phyloP scores from a whole-genome alignment of 2,113 vertebrate species.

The Oncorhynchus masou region DNA sequence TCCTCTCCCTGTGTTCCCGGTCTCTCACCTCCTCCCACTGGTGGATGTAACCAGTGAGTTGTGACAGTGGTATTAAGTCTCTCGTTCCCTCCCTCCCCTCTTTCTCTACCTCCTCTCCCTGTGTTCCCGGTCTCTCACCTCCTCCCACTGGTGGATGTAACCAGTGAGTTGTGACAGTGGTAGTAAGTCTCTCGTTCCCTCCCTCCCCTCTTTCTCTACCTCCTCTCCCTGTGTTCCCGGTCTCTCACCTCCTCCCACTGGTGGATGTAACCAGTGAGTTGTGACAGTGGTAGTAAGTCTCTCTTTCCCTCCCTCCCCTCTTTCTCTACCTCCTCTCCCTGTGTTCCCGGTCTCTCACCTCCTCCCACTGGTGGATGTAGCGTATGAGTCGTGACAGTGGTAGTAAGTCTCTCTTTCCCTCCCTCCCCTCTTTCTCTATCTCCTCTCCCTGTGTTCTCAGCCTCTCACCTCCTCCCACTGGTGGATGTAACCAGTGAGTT shows the following conservation, averaged over 20 bases:
- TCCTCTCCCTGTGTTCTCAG: background rate
- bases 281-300: slow-evolving; percentile 70
- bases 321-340: background rate
- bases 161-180: slow-evolving; percentile 91
- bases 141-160: slow-evolving; percentile 99
- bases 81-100: background rate
- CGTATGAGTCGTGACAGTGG: slow-evolving; percentile 91
- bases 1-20: background rate
- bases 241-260: slow-evolving; percentile 96
- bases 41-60: slow-evolving; percentile 97
- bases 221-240: background rate
- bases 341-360: slow-evolving; percentile 75
- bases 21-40: slow-evolving; percentile 96
- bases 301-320: background rate
- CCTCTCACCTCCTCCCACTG: slow-evolving; percentile 91
- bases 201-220: background rate
- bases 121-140: slow-evolving; percentile 75
- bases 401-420: too few species aligned
- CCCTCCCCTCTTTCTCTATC: background rate
- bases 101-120: background rate
- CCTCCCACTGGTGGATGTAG: slow-evolving; percentile 99
- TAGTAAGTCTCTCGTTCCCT: too few species aligned
- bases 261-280: slow-evolving; percentile 97
- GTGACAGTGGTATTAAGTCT: slow-evolving; percentile 70
- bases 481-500: too few species aligned